These are phyloP conservation scores for Aphaenogaster rudis DNA, from an alignment of 1,140 invertebrate genomes.

Conservation along the genomic window DNA sequence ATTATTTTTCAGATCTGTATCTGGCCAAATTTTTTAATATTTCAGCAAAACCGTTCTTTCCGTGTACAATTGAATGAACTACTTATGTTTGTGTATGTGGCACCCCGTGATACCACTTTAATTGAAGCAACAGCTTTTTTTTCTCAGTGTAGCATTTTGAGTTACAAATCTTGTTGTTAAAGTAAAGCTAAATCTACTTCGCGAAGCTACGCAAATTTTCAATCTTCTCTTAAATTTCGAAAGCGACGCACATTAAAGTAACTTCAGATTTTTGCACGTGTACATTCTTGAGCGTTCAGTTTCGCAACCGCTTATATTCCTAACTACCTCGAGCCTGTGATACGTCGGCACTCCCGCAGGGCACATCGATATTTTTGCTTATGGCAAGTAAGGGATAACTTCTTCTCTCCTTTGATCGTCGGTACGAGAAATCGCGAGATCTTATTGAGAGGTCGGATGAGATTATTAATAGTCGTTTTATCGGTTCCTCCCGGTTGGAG, in stretches of 20 bases:
- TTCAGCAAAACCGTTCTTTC: too few relatives aligned
- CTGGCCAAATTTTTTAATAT: too few relatives aligned
- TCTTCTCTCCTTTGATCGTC: conserved; percentile 40
- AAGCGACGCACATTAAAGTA: background rate
- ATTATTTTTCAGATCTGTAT: too few relatives aligned
- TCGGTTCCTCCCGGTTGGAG: conserved; percentile 31
- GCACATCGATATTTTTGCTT: conserved; percentile 48
- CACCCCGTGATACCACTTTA: too few relatives aligned
- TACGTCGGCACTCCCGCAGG: background rate
- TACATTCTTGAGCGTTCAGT: background rate
- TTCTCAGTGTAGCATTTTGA: background rate
- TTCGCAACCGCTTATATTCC: conserved; percentile 3
- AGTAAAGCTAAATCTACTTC: background rate
- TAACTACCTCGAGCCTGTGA: background rate
- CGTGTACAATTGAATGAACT: too few relatives aligned
- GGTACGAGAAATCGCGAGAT: conserved; percentile 43
- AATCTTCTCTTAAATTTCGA: conserved; percentile 7
- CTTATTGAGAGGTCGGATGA: conserved; percentile 51
- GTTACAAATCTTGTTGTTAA: background rate
- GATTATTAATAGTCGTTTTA: conserved; percentile 66
- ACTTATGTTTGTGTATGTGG: too few relatives aligned
- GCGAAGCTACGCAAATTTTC: background rate
- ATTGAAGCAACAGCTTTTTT: too few relatives aligned
- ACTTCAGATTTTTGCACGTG: conserved; percentile 4
- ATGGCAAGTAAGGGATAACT: conserved; percentile 5